Base-by-base conservation (phyloP, 53 echinoderm and acorn worm species). In the Stichopus horrens region DNA sequence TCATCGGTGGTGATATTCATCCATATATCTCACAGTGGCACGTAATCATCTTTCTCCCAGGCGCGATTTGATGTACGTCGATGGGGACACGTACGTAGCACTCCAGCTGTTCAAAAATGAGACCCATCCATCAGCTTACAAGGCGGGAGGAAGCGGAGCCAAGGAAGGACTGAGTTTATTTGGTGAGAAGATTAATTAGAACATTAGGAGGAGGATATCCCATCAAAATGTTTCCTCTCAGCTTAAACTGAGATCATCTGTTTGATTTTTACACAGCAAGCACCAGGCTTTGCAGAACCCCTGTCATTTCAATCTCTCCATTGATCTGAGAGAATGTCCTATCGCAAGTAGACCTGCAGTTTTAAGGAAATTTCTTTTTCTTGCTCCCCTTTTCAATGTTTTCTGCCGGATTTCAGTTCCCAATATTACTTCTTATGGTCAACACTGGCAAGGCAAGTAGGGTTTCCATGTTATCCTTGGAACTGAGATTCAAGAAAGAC, bases 71-170 rank as follows among this genome's bases (percentile, higher is more conserved):
- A 74, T 98, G 21, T 88, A 86, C 22, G 89, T 98, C 13, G 95
- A 98, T 88, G 91, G 87, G 21, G 94, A 94, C 86, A 94, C 94
- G 8, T 98, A 95, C 90, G 90, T 86, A 71, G 94, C 96, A 21
- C 91, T 98, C 54, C 98, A 98, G 88, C 96, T 98, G 75, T 98
- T 98, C 90, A 96, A 96, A 93, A 96, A 96, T 74, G 98, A 98
- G 74, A 88, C 86, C 13, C 98, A 98, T 74, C 98, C 98, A 8
- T 98, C 98, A 0, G 91, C 91, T 57, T 98, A 93, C 88, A 98
- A 98, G 89, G 79, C 93, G 52, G 94, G 94, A 22, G 95, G 95
- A 20, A 96, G 98, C 76, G 98, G 98, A 7, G 92, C 95, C 63
- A 98, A 96, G 75, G 98, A 98, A 77, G 98, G 98, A 14, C 92